Evolutionary conservation across 1,140 invertebrate species (phyloP).

Genomic region (Aphaenogaster floridana): DNA sequence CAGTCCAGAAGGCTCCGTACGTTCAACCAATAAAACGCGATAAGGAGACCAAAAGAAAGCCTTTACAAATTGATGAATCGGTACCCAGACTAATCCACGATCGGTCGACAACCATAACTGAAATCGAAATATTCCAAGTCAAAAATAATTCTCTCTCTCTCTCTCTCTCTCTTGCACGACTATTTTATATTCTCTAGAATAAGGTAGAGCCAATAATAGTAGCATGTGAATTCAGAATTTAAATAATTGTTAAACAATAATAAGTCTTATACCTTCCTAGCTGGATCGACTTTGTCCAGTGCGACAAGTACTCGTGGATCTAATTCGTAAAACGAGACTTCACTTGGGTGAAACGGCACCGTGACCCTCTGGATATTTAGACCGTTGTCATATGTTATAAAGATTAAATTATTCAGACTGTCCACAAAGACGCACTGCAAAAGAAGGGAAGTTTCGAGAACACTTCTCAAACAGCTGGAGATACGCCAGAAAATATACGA

Average conservation of each 20-base stretch:
- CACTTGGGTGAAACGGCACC: slow-evolving; percentile 92
- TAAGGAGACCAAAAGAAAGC: slow-evolving; percentile 90
- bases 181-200: background rate
- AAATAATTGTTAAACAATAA: slow-evolving; percentile 17
- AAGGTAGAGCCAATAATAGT: background rate
- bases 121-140: slow-evolving; percentile 63
- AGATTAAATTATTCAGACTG: slow-evolving; percentile 92
- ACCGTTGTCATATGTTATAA: slow-evolving; percentile 92
- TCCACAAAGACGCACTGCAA: slow-evolving; percentile 95
- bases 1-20: slow-evolving; percentile 89
- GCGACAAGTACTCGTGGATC: slow-evolving; percentile 87
- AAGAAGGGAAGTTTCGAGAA: slow-evolving; percentile 75
- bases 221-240: background rate
- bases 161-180: background rate
- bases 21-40: slow-evolving; percentile 90
- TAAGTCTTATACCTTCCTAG: slow-evolving; percentile 88
- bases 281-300: slow-evolving; percentile 91
- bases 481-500: background rate
- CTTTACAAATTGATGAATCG: slow-evolving; percentile 92
- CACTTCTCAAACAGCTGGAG: background rate
- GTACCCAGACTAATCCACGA: slow-evolving; percentile 91
- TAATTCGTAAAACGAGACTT: slow-evolving; percentile 92
- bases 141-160: background rate
- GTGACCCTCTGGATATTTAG: slow-evolving; percentile 88
- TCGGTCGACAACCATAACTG: slow-evolving; percentile 93